Percentiles rank a stretch among this genome's conserved stretches.
Conservation (phyloP, 2,797 vertebrate genomes). For the Lerista edwardsae region DNA sequence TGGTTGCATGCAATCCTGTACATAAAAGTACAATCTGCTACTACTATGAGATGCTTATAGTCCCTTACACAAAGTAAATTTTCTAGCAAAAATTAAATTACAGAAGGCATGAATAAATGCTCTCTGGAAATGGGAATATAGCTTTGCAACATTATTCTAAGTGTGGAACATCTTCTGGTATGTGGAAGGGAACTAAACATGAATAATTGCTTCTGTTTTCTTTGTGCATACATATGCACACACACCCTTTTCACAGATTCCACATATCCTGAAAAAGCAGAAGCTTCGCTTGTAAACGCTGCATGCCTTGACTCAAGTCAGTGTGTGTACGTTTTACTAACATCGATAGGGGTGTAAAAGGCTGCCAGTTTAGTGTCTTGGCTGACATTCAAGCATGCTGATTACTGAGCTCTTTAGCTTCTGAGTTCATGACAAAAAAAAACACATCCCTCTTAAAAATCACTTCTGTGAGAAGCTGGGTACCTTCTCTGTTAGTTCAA, state of each 20-base stretch:
- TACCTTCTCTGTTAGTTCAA: constrained; percentile 44
- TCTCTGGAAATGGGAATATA: constrained; percentile 43
- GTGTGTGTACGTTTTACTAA: constrained; percentile 78
- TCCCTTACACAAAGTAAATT: constrained; percentile 63
- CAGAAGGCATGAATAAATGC: constrained; percentile 60
- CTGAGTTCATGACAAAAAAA: constrained; percentile 36
- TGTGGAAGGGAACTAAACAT: constrained; percentile 57
- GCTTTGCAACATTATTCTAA: constrained; percentile 34
- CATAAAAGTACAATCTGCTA: constrained; percentile 71
- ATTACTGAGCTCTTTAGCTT: constrained; percentile 73
- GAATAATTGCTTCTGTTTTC: constrained; percentile 30
- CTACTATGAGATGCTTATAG: constrained; percentile 66
- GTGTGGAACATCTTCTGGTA: constrained; percentile 41
- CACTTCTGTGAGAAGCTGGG: constrained; percentile 61
- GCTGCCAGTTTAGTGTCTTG: constrained; percentile 75
- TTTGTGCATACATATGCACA: background rate
- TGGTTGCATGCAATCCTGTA: constrained; percentile 58
- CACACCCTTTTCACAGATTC: constrained; percentile 58
- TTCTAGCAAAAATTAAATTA: constrained; percentile 70
- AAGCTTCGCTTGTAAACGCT: constrained; percentile 78
- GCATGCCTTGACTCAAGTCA: constrained; percentile 77
- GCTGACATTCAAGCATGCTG: constrained; percentile 76
- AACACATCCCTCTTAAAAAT: constrained; percentile 56
- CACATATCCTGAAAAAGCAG: constrained; percentile 69
- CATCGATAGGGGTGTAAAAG: constrained; percentile 74